Percentiles rank a stretch among this genome's conserved stretches.
Conservation (phyloP, 2,888 invertebrate species). For the Lacanobia wlatinum region DNA sequence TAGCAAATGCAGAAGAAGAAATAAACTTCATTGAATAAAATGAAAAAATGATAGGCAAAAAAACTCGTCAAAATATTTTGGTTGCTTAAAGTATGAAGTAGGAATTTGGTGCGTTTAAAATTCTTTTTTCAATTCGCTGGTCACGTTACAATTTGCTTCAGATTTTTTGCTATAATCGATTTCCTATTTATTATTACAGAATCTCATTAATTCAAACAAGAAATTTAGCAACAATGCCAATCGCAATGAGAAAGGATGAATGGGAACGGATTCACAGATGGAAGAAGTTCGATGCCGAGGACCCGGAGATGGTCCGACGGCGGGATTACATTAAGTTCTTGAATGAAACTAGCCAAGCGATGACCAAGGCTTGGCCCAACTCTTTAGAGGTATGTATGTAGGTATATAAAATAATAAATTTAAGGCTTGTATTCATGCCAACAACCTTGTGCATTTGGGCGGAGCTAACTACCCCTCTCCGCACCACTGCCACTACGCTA, state of each 20-base stretch:
- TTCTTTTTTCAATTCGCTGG: neutral
- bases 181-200: neutral
- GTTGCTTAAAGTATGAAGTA: neutral
- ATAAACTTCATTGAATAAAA: constrained; percentile 19
- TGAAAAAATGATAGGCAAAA: constrained; percentile 1
- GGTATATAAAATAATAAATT: no score
- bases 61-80: neutral
- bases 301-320: constrained; percentile 75
- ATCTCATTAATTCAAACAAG: neutral
- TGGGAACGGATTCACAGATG: constrained; percentile 65
- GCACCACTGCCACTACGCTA: no score
- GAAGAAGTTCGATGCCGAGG: constrained; percentile 76
- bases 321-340: constrained; percentile 78
- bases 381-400: constrained; percentile 77
- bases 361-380: constrained; percentile 87
- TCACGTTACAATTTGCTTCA: no score
- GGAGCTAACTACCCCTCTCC: no score
- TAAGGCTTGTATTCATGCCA: no score
- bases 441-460: no score
- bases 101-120: constrained; percentile 1
- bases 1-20: constrained; percentile 16
- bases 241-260: constrained; percentile 79
- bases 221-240: constrained; percentile 74
- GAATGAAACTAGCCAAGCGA: constrained; percentile 76
- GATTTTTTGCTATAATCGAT: neutral